Evolutionary conservation across 2,113 vertebrate species (phyloP), one percentile per base, ranked within the genome.

Genomic region (Xenus cinereus): DNA sequence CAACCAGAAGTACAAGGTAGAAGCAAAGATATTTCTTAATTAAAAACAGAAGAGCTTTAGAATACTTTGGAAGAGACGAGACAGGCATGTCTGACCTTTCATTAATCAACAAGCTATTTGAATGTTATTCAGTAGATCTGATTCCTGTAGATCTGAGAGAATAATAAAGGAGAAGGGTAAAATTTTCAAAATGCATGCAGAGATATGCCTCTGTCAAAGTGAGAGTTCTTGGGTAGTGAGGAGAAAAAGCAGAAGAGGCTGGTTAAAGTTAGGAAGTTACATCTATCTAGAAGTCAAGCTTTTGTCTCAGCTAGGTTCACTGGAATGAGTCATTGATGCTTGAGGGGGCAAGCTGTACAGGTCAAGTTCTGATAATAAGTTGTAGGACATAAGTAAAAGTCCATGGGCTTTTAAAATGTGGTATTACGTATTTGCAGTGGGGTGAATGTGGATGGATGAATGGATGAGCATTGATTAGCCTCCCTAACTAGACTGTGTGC

Each of bases 11-110:
- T 75, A 82, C 51, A 82, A 87, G 76, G 62, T 93, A 71, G 73
- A 79, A 96, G 71, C 53, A 73, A 89, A 94, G 39, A 68, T 50
- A 71, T 82, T 91, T 91, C 80, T 95, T 73, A 94, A 95, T 91
- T 93, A 92, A 97, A 95, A 94, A 16, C 53, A 89, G 82, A 77
- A 89, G 56, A 24, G 8, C 50, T 95, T 67, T 51, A 91, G 66
- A 79, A 45, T 79, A 35, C 21, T 26, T 54, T 67, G 45, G 30
- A 59, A 87, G 57, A 89, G 37, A 83, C 0, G 6, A 95, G 91
- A 63, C 48, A 46, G 75, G 51, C 74, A n/a, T 56, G 74, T 53
- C 50, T 87, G 69, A 81, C 62, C 73, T 92, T 91, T 78, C 53
- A 51, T 95, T 78, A 59, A 11, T 87, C 46, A 53, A 27, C 53